Percentiles rank a stretch among this genome's conserved stretches.
phyloP scores from a whole-genome alignment of 2,113 vertebrate genomes.

The Lathamus discolor region DNA sequence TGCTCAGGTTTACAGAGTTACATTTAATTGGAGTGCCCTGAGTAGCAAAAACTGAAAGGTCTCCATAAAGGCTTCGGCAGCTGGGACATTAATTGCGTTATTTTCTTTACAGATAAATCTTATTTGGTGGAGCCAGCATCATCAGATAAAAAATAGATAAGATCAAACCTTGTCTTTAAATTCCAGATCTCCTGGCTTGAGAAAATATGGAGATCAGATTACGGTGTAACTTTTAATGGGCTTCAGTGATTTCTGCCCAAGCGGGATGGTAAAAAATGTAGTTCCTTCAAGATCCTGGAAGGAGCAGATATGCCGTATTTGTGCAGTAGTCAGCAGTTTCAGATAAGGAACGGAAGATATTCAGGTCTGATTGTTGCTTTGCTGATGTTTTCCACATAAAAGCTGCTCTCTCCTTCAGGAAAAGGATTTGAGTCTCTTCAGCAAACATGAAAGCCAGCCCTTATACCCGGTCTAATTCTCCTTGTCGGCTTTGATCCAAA shows the following conservation, averaged over 20 bases:
- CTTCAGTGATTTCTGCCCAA: conserved; percentile 44
- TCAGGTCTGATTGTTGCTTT: conserved; percentile 74
- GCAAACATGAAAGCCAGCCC: conserved; percentile 70
- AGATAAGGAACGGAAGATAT: conserved; percentile 72
- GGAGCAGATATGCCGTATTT: conserved; percentile 69
- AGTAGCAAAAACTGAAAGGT: conserved; percentile 30
- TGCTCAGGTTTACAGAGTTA: conserved; percentile 40
- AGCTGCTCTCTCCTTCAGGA: conserved; percentile 71
- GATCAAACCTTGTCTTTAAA: conserved; percentile 81
- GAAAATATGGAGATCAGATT: conserved; percentile 53
- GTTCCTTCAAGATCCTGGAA: conserved; percentile 63
- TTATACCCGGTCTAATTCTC: conserved; percentile 67
- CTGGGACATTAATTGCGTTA: conserved; percentile 62
- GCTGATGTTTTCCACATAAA: conserved; percentile 80
- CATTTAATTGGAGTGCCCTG: conserved; percentile 51
- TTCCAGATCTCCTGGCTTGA: conserved; percentile 70
- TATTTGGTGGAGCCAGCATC: conserved; percentile 75
- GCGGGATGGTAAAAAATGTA: not conserved
- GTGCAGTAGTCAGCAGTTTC: conserved; percentile 75
- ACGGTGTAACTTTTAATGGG: conserved; percentile 23
- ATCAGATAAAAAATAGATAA: conserved; percentile 79
- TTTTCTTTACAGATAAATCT: conserved; percentile 78
- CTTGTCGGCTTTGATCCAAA: conserved; percentile 74
- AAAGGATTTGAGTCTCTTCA: conserved; percentile 74
- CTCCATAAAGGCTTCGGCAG: conserved; percentile 19